These are phyloP conservation scores for Oedothorax gibbosus DNA, from an alignment of 1,140 invertebrate species.

Conservation along the genomic window DNA sequence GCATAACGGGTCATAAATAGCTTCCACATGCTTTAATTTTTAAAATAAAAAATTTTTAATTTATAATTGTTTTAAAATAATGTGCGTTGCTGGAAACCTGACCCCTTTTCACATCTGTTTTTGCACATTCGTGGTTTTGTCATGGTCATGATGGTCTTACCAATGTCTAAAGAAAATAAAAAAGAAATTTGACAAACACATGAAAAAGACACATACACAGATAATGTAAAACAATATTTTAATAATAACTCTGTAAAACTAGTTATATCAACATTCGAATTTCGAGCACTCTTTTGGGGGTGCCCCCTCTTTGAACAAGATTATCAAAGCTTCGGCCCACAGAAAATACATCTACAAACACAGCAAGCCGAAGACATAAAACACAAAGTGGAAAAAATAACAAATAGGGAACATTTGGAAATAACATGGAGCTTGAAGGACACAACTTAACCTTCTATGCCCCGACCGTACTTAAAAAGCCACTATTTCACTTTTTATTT, in stretches of 20 bases:
- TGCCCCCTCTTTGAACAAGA: conserved; percentile 40
- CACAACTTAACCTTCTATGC: not conserved
- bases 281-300: conserved; percentile 21
- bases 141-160: too few species aligned
- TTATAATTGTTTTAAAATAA: too few species aligned
- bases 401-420: not conserved
- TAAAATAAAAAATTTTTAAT: too few species aligned
- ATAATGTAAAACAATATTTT: conserved; percentile 60
- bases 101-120: too few species aligned
- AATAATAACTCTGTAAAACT: conserved; percentile 57
- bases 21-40: too few species aligned
- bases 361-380: not conserved
- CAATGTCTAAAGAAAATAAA: too few species aligned
- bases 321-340: conserved; percentile 56
- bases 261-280: conserved; percentile 37
- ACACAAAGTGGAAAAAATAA: not conserved
- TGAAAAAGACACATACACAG: not conserved
- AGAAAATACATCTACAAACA: conserved; percentile 21
- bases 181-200: not conserved
- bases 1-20: too few species aligned
- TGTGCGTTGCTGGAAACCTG: too few species aligned
- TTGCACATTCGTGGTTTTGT: too few species aligned
- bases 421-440: not conserved
- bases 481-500: conserved; percentile 12
- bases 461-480: not conserved